Conservation (phyloP, 2,888 invertebrate genomes). For the Macrophya alboannulata region DNA sequence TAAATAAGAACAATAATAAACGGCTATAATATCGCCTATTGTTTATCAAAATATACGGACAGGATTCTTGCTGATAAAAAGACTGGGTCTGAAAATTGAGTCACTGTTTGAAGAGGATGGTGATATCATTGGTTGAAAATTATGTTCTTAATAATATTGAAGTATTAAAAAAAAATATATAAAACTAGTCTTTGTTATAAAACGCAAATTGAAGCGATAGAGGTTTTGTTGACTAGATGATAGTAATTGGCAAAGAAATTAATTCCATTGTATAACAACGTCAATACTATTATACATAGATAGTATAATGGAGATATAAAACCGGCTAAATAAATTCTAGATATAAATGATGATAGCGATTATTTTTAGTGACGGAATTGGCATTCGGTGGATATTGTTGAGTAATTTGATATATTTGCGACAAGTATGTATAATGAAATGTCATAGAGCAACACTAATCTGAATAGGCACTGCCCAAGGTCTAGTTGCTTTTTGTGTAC, state of each 20-base stretch:
- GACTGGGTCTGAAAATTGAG: constrained; percentile 29
- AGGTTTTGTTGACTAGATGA: background rate
- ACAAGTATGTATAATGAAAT: constrained; percentile 62
- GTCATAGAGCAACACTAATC: constrained; percentile 63
- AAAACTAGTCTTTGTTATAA: background rate
- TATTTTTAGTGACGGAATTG: constrained; percentile 33
- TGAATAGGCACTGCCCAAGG: constrained; percentile 57
- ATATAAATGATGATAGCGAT: constrained; percentile 30
- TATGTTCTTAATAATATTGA: background rate
- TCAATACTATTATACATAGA: too few relatives aligned
- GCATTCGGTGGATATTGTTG: constrained; percentile 36
- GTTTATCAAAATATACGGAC: background rate
- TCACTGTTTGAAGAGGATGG: constrained; percentile 13
- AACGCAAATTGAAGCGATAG: background rate
- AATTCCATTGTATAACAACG: constrained; percentile 38
- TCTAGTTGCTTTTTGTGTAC: constrained; percentile 51
- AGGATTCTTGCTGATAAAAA: constrained; percentile 2
- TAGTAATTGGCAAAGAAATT: constrained; percentile 27
- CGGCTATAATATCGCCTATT: background rate
- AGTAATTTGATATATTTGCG: constrained; percentile 55
- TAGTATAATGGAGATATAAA: constrained; percentile 15
- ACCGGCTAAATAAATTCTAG: constrained; percentile 29
- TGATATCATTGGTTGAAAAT: constrained; percentile 27
- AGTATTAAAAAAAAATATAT: background rate
- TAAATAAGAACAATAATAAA: background rate